Percentiles rank a stretch among this genome's conserved stretches.
Conservation (phyloP, 2,797 vertebrate species). For the Benthosema pterotum region DNA sequence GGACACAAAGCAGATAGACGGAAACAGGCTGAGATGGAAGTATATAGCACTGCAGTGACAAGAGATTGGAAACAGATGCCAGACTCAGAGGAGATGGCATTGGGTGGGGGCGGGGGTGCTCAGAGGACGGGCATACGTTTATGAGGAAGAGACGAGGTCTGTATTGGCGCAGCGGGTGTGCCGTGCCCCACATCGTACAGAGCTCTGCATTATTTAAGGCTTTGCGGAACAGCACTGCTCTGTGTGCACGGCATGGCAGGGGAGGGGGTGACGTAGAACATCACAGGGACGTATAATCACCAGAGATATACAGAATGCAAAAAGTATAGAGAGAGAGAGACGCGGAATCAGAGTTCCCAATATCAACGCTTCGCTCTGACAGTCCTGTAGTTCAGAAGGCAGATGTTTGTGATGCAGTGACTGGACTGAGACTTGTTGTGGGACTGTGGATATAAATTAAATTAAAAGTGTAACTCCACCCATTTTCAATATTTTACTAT, state of each 20-base stretch:
- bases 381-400: neutral
- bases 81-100: conserved; percentile 9
- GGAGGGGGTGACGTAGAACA: conserved; percentile 37
- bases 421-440: neutral
- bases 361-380: neutral
- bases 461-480: too few relatives aligned
- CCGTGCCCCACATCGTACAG: conserved; percentile 59
- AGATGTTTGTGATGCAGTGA: neutral
- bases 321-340: neutral
- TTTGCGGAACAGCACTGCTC: conserved; percentile 49
- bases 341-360: neutral
- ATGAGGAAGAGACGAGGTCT: conserved; percentile 46
- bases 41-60: conserved; percentile 7
- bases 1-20: conserved; percentile 12
- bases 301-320: conserved; percentile 3
- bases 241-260: conserved; percentile 31
- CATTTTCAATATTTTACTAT: too few relatives aligned
- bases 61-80: conserved; percentile 14
- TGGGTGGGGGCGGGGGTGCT: conserved; percentile 35
- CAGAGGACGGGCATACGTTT: conserved; percentile 18
- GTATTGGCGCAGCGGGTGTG: conserved; percentile 44
- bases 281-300: conserved; percentile 19
- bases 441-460: neutral
- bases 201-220: conserved; percentile 72
- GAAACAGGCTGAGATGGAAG: conserved; percentile 22